Evolutionary conservation across 2,888 invertebrate species (phyloP).

Genomic region (Malachius bipustulatus): DNA sequence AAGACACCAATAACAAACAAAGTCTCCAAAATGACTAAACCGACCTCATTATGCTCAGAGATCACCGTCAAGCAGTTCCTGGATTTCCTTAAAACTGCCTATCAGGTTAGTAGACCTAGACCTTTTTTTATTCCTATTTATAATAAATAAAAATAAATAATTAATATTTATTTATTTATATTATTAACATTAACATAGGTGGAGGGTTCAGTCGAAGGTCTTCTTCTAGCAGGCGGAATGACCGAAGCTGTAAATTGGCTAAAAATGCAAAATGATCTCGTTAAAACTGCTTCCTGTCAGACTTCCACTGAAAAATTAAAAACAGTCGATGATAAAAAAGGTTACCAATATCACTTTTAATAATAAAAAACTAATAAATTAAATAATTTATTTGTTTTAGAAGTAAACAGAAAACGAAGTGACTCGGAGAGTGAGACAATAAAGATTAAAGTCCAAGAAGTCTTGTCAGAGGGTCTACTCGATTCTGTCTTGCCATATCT

Average conservation of each 20-base stretch:
- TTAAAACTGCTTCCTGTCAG: conserved; percentile 24
- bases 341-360: background rate
- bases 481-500: conserved; percentile 74
- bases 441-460: conserved; percentile 37
- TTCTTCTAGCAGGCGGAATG: conserved; percentile 36
- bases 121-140: too few species aligned
- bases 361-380: background rate
- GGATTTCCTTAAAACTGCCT: conserved; percentile 60
- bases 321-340: background rate
- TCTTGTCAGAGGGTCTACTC: conserved; percentile 68
- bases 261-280: conserved; percentile 36
- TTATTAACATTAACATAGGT: conserved; percentile 31
- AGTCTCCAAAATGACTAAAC: conserved; percentile 2
- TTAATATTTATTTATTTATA: too few species aligned
- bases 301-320: conserved; percentile 21
- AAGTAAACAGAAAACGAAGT: background rate
- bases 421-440: conserved; percentile 23
- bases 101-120: conserved; percentile 42
- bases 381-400: background rate
- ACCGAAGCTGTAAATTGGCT: conserved; percentile 41
- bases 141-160: conserved; percentile 2
- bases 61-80: conserved; percentile 59
- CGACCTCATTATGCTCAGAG: conserved; percentile 35
- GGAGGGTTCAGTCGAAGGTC: conserved; percentile 33
- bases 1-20: background rate